Evolutionary conservation across 2,113 vertebrate genomes (phyloP).

Genomic region (Bungarus multicinctus): DNA sequence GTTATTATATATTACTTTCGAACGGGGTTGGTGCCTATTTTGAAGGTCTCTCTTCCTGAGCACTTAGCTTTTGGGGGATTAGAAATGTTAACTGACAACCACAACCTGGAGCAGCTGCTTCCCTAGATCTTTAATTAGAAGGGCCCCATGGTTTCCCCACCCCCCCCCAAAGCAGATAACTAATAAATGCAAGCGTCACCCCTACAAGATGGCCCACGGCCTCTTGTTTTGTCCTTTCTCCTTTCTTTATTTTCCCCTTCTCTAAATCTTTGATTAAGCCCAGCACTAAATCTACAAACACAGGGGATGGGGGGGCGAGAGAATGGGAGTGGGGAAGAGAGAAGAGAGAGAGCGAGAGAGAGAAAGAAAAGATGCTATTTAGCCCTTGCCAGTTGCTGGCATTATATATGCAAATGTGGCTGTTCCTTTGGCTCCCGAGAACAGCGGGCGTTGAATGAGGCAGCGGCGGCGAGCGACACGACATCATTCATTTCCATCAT

Average conservation of each 20-base stretch:
- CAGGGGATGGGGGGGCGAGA: conserved; percentile 46
- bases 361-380: conserved; percentile 69
- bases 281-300: conserved; percentile 73
- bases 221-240: conserved; percentile 49
- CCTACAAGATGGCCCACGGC: conserved; percentile 68
- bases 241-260: background rate
- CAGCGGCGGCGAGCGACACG: conserved; percentile 65
- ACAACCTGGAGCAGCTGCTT: conserved; percentile 55
- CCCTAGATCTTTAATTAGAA: conserved; percentile 65
- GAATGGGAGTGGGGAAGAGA: conserved; percentile 24
- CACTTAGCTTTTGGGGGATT: conserved; percentile 42
- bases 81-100: conserved; percentile 58
- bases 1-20: too few species aligned
- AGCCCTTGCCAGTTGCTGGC: conserved; percentile 72
- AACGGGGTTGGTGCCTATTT: background rate
- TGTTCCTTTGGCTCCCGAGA: conserved; percentile 69
- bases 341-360: conserved; percentile 9
- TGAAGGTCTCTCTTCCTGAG: background rate
- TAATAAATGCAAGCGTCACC: conserved; percentile 68
- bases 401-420: conserved; percentile 75
- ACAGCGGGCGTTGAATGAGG: conserved; percentile 71
- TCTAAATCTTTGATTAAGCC: conserved; percentile 70
- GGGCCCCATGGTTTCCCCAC: conserved; percentile 53
- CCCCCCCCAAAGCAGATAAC: conserved; percentile 64
- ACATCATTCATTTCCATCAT: conserved; percentile 77